Evolutionary conservation across 2,888 invertebrate genomes (phyloP).

Genomic region (Cataglyphis rosenhaueri): DNA sequence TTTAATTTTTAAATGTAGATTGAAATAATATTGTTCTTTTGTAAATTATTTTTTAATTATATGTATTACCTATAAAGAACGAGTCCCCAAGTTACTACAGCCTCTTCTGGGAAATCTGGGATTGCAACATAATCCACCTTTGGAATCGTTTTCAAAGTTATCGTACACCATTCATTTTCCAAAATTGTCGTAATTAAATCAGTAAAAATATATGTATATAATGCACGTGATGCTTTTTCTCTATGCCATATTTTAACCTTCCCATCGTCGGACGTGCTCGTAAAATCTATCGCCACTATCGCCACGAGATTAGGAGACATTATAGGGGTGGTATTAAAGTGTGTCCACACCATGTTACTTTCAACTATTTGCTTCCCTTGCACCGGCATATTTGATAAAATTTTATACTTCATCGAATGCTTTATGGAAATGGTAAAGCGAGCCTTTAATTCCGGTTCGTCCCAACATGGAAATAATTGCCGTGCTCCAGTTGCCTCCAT

Average conservation of each 20-base stretch:
- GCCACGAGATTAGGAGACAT: conserved; percentile 38
- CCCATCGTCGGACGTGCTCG: background rate
- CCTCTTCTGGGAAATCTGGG: background rate
- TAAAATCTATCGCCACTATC: background rate
- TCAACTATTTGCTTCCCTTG: background rate
- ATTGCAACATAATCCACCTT: conserved; percentile 30
- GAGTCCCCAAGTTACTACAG: conserved; percentile 38
- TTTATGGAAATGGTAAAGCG: conserved; percentile 89
- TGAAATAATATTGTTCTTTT: background rate
- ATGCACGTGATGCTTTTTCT: background rate
- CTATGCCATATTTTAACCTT: conserved; percentile 34
- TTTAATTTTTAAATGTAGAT: background rate
- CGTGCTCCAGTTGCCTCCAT: conserved; percentile 89
- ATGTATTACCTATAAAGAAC: conserved; percentile 29
- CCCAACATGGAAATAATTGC: conserved; percentile 91
- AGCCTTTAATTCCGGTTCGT: conserved; percentile 90
- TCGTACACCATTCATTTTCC: background rate
- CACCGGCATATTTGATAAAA: conserved; percentile 81
- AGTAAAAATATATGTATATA: background rate
- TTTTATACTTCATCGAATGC: conserved; percentile 85
- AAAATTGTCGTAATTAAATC: background rate
- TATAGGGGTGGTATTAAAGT: background rate
- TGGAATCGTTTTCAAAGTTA: background rate
- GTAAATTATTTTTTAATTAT: background rate
- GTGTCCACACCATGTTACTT: background rate